Evolutionary conservation across 2,113 vertebrate species (phyloP).

Genomic region (Nothoprocta perdicaria): DNA sequence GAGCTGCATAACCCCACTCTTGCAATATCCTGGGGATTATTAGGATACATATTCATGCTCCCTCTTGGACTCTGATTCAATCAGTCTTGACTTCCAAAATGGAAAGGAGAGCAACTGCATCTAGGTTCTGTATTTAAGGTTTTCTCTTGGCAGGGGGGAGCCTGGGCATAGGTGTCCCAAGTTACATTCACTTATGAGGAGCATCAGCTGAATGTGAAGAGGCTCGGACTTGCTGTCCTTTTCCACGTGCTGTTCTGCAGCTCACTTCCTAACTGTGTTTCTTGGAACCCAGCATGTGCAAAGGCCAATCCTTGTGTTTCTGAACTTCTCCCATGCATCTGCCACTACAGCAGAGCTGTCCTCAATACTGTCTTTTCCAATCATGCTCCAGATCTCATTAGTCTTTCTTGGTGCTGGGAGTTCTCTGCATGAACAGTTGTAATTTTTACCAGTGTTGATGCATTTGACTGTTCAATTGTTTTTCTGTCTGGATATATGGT

Average conservation of each 20-base stretch:
- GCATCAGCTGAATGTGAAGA: background rate
- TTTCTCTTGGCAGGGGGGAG: background rate
- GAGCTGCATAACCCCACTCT: background rate
- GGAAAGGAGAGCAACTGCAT: background rate
- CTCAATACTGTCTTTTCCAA: background rate
- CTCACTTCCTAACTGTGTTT: background rate
- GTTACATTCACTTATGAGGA: background rate
- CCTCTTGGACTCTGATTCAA: background rate
- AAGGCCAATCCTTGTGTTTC: background rate
- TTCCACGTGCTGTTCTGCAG: background rate
- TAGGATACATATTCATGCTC: background rate
- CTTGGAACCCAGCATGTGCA: background rate
- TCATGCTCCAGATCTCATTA: background rate
- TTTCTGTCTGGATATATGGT: background rate
- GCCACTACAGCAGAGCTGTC: background rate
- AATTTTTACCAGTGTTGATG: background rate
- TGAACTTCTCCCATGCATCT: background rate
- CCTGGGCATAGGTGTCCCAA: background rate
- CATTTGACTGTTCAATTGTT: background rate
- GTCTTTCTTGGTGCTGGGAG: background rate
- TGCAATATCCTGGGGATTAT: fast-evolving
- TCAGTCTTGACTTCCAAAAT: background rate
- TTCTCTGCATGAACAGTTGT: background rate
- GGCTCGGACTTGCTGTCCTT: background rate
- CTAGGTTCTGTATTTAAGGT: background rate